Evolutionary conservation across 2,797 vertebrate genomes (phyloP).

Genomic region (Alauda arvensis): DNA sequence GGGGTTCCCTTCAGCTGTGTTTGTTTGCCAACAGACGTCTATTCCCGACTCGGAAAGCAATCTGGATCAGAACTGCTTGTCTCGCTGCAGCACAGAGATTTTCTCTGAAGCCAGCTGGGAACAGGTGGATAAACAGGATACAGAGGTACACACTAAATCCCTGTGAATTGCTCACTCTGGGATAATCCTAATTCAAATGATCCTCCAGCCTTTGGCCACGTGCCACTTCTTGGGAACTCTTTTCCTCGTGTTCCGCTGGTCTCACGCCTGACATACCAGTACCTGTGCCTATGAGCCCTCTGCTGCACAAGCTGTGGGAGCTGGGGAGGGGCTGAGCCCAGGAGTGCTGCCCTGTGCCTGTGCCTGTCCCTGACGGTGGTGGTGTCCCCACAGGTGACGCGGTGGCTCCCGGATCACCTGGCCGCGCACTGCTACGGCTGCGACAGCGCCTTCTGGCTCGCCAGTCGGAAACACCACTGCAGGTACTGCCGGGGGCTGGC

Average conservation of each 20-base stretch:
- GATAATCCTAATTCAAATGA: neutral
- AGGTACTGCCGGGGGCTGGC: conserved; percentile 71
- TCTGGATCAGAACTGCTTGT: conserved; percentile 94
- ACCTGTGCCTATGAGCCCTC: conserved; percentile 41
- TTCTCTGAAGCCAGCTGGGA: conserved; percentile 99
- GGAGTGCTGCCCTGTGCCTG: neutral
- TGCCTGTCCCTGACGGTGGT: neutral
- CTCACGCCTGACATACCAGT: neutral
- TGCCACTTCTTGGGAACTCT: neutral
- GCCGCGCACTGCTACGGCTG: conserved; percentile 95
- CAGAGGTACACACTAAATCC: conserved; percentile 84
- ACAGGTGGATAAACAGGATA: conserved; percentile 97
- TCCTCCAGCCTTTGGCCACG: neutral
- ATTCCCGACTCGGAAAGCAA: conserved; percentile 93
- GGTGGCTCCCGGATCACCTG: conserved; percentile 96
- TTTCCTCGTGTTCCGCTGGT: neutral
- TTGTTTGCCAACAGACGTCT: conserved; percentile 88
- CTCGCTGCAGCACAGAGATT: conserved; percentile 96
- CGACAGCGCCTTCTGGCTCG: conserved; percentile 93
- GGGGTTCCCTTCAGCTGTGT: conserved; percentile 75
- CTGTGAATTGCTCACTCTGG: conserved; percentile 45
- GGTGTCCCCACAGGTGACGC: conserved; percentile 82
- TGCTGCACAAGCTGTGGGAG: conserved; percentile 2
- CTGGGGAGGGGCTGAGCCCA: neutral
- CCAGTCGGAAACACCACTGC: conserved; percentile 94